Evolutionary conservation across 2,113 vertebrate species (phyloP), one percentile per base, ranked within the genome.

Genomic region (Pelodiscus sinensis): DNA sequence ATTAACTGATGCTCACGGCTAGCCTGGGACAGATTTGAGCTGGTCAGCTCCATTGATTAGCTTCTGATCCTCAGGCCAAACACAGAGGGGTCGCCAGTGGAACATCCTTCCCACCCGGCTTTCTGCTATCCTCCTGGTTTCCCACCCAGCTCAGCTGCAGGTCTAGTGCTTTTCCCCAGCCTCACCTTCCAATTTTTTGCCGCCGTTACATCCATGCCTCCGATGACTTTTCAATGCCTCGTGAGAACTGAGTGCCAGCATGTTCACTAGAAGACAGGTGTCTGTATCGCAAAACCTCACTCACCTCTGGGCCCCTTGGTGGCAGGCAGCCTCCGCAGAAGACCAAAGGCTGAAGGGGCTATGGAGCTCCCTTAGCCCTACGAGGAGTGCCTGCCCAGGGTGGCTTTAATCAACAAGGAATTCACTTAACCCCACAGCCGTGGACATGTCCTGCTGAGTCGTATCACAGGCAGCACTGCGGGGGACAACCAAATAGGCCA

Each of bases 261-360:
- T 4, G 24, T 24, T 60, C 50, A 18, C 6, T 60, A 4, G 24
- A 35, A 4, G 57, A 5, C 0, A 24, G 27, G 52, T 25, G 19
- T 2, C 35, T 7, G 35, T 22, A 0, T 0, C 2, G 9, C 1
- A 9, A 24, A 44, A 4, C 0, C 2, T 2, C 19, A 60, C 54
- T 51, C n/a, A 8, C 24, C 0, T 1, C 10, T 5, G 62, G 22
- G 11, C 19, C 6, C 6, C 0, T 13, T 22, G 54, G 38, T 8
- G 44, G 19, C 18, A 44, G n/a, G 19, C 18, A n/a, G 3, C 1
- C 54, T 24, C 58, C 7, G 82, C 80, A 6, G 27, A 9, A 73
- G 38, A 50, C 10, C 86, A 31, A 35, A 31, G 31, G 35, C 79
- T 83, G 78, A 35, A 1, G 35, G 29, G 86, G 3, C 25, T 21